A percentile compares a stretch with the other conserved stretches of the same genome.
Conservation (phyloP, 2,888 invertebrate species). For the Ceriagrion tenellum region DNA sequence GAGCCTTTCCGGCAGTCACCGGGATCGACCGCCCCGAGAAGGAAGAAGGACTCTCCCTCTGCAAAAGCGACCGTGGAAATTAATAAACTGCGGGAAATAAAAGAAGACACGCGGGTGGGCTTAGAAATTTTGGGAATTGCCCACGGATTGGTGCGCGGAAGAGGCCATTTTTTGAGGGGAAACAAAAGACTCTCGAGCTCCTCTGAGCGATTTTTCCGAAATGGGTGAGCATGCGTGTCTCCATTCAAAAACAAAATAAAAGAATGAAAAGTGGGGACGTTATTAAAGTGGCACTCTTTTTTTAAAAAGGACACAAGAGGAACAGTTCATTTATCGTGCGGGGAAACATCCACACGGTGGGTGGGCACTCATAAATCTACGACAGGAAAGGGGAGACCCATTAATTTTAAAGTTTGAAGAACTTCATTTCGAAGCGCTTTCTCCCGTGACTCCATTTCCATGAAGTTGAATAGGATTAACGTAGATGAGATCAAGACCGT, state of each 20-base stretch:
- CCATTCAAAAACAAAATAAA: too few species aligned
- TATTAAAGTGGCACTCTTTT: not conserved
- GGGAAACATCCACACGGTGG: not conserved
- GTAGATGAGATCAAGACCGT: too few species aligned
- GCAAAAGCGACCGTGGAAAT: not conserved
- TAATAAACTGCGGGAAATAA: not conserved
- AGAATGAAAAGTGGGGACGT: not conserved
- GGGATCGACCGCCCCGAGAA: not conserved
- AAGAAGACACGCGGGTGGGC: not conserved
- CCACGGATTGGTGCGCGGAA: not conserved
- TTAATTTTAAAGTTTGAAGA: not conserved
- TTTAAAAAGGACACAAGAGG: not conserved
- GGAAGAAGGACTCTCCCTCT: not conserved
- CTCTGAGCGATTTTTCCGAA: not conserved
- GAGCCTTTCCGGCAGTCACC: not conserved
- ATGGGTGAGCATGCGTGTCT: too few species aligned
- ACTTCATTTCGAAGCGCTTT: not conserved
- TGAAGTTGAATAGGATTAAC: too few species aligned
- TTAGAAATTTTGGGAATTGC: not conserved
- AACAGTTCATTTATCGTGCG: not conserved
- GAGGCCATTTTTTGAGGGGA: not conserved
- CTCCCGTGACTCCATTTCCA: too few species aligned
- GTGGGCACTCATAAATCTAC: not conserved
- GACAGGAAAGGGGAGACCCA: not conserved
- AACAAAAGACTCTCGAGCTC: not conserved